Evolutionary conservation across 2,888 invertebrate genomes (phyloP).

Genomic region (Watsonalla binaria): DNA sequence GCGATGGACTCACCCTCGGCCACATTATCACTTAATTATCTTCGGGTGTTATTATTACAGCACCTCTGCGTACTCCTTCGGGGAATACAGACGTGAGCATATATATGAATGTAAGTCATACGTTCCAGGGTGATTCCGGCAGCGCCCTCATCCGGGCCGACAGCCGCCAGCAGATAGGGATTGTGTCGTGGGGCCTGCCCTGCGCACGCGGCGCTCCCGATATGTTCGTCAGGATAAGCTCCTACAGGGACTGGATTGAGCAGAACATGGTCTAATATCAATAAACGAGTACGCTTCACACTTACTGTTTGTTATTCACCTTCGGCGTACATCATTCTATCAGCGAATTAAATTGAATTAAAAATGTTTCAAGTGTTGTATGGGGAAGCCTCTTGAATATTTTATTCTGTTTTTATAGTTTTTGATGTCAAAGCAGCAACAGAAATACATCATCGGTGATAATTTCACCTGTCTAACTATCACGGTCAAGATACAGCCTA

Average conservation of each 20-base stretch:
- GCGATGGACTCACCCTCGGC: no score
- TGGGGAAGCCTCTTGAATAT: no score
- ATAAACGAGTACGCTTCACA: background rate
- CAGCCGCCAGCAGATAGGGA: conserved; percentile 35
- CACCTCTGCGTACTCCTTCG: no score
- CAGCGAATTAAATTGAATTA: background rate
- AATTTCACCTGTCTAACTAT: no score
- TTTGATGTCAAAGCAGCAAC: no score
- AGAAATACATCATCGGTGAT: no score
- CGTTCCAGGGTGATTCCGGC: conserved; percentile 51
- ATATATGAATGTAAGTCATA: no score
- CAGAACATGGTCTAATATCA: conserved; percentile 3
- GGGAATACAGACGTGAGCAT: no score
- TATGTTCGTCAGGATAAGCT: conserved; percentile 41
- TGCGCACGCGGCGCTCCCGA: conserved; percentile 55
- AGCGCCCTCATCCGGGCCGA: conserved; percentile 31
- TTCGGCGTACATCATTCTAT: background rate
- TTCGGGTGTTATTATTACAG: no score
- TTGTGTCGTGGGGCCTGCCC: conserved; percentile 60
- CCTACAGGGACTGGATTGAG: conserved; percentile 28
- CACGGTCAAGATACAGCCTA: no score
- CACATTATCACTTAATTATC: no score
- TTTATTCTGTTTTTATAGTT: no score
- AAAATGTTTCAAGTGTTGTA: background rate
- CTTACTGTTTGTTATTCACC: background rate